Percentiles rank a stretch among this genome's conserved stretches.
These are phyloP conservation scores for Peromyscus eremicus DNA, from an alignment of 2,797 vertebrate species.

Conservation along the genomic window DNA sequence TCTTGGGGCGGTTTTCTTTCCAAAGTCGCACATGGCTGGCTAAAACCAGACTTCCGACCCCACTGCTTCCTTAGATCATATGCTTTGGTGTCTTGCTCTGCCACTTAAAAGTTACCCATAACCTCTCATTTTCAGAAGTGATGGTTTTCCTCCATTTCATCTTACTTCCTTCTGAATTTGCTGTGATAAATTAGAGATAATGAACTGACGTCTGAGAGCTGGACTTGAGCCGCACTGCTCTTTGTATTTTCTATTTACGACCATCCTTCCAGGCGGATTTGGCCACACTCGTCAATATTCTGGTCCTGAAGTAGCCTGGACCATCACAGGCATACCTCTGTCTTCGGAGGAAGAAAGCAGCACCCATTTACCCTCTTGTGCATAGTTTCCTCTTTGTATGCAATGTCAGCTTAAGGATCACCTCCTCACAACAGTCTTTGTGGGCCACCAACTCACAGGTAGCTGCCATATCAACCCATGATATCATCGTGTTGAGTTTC, in stretches of 20 bases:
- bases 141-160: not conserved
- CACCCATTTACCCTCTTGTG: not conserved
- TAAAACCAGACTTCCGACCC: not conserved
- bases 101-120: not conserved
- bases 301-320: not conserved
- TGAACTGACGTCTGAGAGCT: not conserved
- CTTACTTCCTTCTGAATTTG: not conserved
- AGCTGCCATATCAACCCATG: no score
- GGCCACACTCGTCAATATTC: accelerated
- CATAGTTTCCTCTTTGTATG: not conserved
- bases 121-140: constrained; percentile 7
- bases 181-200: not conserved
- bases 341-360: not conserved
- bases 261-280: not conserved
- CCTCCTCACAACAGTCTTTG: not conserved
- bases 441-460: not conserved
- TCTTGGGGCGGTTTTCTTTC: not conserved
- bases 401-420: not conserved
- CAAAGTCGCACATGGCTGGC: not conserved
- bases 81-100: not conserved
- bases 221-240: not conserved
- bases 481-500: not conserved
- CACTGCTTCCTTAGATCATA: not conserved
- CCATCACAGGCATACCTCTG: not conserved
- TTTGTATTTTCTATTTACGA: not conserved